Percentiles rank a stretch among this genome's conserved stretches.
phyloP scores from a whole-genome alignment of 2,888 invertebrate species.

The Chymomyza procnemis region DNA sequence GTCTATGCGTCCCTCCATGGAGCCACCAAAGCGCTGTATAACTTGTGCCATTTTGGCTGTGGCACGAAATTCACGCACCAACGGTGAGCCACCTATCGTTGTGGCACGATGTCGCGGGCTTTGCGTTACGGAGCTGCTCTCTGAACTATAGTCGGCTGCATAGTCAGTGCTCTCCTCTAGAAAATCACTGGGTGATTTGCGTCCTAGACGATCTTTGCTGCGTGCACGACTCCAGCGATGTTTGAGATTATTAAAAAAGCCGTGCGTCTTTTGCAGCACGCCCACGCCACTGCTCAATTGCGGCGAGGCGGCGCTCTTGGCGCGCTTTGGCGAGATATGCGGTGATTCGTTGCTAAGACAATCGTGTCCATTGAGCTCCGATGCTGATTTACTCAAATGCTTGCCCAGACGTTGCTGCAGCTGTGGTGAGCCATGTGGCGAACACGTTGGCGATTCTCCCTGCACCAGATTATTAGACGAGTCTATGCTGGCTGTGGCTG shows the following conservation, averaged over 20 bases:
- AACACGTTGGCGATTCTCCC: conserved; percentile 26
- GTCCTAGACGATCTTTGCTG: conserved; percentile 83
- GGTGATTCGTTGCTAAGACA: conserved; percentile 80
- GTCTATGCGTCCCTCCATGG: conserved; percentile 76
- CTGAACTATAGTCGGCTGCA: conserved; percentile 90
- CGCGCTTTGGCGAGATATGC: conserved; percentile 80
- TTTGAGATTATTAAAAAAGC: conserved; percentile 89
- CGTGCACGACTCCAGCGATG: conserved; percentile 88
- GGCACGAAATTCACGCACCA: conserved; percentile 75
- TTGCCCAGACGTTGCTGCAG: conserved; percentile 79
- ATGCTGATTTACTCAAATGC: conserved; percentile 89
- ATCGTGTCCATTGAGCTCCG: conserved; percentile 85
- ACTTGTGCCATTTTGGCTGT: conserved; percentile 75
- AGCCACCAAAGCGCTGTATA: conserved; percentile 74
- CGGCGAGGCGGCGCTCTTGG: conserved; percentile 79
- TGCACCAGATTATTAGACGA: conserved; percentile 32
- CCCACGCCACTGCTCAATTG: conserved; percentile 80
- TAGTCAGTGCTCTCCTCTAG: conserved; percentile 85
- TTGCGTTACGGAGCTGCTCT: conserved; percentile 85
- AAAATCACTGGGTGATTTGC: conserved; percentile 81
- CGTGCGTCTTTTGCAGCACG: conserved; percentile 89
- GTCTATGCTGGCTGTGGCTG: conserved; percentile 40
- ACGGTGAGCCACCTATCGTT: conserved; percentile 80
- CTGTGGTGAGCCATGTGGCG: conserved; percentile 72
- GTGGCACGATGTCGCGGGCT: conserved; percentile 86